A percentile compares a stretch with the other conserved stretches of the same genome.
phyloP scores from a whole-genome alignment of 2,113 vertebrate species.

The Proterorhinus semilunaris region DNA sequence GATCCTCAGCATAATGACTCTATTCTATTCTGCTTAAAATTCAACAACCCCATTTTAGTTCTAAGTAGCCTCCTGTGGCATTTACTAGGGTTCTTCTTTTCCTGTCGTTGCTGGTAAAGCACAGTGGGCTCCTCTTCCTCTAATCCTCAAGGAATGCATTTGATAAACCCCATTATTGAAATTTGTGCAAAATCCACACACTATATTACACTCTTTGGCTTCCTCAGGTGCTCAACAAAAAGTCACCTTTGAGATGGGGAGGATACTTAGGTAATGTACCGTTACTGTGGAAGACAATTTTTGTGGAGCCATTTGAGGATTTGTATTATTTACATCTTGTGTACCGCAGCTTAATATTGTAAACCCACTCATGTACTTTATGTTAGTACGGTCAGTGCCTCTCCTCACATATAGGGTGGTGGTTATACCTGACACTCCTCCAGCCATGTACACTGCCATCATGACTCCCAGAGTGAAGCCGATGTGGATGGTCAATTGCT shows the following conservation, averaged over 20 bases:
- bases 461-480: conserved; percentile 89
- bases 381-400: background rate
- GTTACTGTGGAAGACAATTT: no score
- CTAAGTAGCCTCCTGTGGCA: conserved; percentile 29
- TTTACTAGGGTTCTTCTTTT: conserved; percentile 43
- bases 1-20: background rate
- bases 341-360: background rate
- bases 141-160: conserved; percentile 60
- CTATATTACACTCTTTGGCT: conserved; percentile 2
- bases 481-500: conserved; percentile 77
- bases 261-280: no score
- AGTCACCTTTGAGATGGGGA: background rate
- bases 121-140: conserved; percentile 43
- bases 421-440: conserved; percentile 88
- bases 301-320: no score
- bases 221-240: background rate
- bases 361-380: background rate
- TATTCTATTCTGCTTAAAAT: background rate
- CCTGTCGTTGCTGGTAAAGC: conserved; percentile 39
- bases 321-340: no score
- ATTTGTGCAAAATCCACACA: conserved; percentile 32
- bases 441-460: conserved; percentile 86
- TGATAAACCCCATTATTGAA: conserved; percentile 40
- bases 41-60: background rate
- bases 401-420: background rate